Evolutionary conservation across 2,797 vertebrate genomes (phyloP), one percentile per base, ranked within the genome.

Genomic region (Macropodus opercularis): DNA sequence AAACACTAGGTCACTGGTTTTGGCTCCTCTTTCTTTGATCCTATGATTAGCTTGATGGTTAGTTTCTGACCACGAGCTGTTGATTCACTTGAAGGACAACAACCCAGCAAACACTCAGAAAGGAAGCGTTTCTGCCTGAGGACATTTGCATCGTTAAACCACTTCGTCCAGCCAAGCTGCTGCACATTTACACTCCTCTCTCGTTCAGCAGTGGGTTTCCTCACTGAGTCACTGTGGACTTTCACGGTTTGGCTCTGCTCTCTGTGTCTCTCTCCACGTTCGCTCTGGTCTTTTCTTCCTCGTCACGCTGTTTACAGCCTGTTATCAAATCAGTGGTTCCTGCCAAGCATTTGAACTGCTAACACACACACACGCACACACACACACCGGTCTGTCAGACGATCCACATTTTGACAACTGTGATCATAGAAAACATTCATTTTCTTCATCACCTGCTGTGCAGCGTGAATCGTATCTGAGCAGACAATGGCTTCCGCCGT

Each of bases 221-320:
- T 64, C 46, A 6, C 36, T 39, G 44, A 56, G 29, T 29, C 32
- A 18, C 17, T n/a, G 22, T 40, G 54, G 66, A 74, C 70, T 55
- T 56, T 41, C 61, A 69, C 35, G 29, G 59, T 63, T 57, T 54
- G 47, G 21, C 9, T 38, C 46, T 13, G 50, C 54, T 64, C 24
- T 40, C 21, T 60, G 24, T 49, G 13, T 7, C 36, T 1, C 21
- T 35, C 15, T 3, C 9, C 6, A 4, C 15, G 13, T 34, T 0
- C 14, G 50, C 23, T 50, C 29, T 32, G 24, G 3, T 40, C 40
- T 52, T 29, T 48, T 52, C 50, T 43, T 47, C 58, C 61, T 41
- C 53, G 63, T 63, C 69, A 32, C 43, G 50, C 35, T 59, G 59
- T 79, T 76, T 65, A 58, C 59, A 67, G 59, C 50, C 34, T 46